Conservation (phyloP, 2,797 vertebrate species). For the Thripadectes ignobilis region DNA sequence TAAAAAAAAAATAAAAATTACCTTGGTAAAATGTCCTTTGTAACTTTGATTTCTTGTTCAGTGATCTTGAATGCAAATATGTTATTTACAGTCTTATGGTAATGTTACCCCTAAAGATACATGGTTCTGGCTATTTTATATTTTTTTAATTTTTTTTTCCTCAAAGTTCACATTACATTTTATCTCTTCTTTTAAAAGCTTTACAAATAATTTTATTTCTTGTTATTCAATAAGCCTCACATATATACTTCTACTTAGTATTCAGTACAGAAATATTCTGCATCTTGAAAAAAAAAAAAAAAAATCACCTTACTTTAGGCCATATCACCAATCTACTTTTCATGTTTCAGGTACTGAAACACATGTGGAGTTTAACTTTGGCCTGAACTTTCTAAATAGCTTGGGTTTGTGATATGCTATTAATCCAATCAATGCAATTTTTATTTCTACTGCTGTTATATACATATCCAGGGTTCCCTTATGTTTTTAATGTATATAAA, state of each 20-base stretch:
- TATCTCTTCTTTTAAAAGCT: neutral
- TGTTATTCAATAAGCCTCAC: neutral
- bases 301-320: neutral
- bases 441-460: neutral
- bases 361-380: neutral
- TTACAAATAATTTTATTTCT: neutral
- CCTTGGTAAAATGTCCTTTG: neutral
- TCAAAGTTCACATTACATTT: neutral
- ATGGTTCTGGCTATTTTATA: too few species aligned
- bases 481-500: neutral
- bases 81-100: neutral
- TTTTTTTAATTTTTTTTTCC: too few species aligned
- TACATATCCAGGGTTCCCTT: fast-evolving
- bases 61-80: neutral
- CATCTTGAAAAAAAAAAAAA: neutral
- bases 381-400: neutral
- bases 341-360: neutral
- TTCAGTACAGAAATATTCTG: neutral
- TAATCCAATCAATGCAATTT: neutral
- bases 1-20: neutral
- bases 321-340: neutral
- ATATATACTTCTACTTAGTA: neutral
- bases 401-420: neutral
- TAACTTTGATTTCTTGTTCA: neutral
- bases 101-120: neutral